Evolutionary conservation across 2,113 vertebrate genomes (phyloP).

Genomic region (Syrrhaptes paradoxus): DNA sequence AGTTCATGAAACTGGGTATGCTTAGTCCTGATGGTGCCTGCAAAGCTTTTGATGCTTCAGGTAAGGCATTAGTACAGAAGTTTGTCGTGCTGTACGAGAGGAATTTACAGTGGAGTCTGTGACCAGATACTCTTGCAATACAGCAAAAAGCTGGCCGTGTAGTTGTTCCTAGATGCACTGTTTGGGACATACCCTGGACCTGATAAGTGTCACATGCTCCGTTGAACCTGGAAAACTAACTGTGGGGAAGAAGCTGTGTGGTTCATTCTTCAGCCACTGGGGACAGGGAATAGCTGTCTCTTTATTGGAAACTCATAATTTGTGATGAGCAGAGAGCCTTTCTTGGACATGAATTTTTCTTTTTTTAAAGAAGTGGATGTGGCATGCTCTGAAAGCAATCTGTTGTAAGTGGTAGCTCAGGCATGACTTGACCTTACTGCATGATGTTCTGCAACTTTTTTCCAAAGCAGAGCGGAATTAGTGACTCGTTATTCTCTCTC

Average conservation of each 20-base stretch:
- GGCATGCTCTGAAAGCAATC: not conserved
- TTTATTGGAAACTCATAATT: not conserved
- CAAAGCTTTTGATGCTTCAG: constrained; percentile 88
- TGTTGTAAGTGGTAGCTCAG: not conserved
- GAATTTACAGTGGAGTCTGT: not conserved
- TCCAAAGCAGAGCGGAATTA: not conserved
- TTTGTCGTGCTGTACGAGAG: not conserved
- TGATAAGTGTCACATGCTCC: not conserved
- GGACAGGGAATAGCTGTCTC: not conserved
- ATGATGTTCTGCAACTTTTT: not conserved
- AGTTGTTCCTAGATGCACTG: not conserved
- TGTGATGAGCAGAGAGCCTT: not conserved
- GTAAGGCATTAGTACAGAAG: constrained; percentile 66
- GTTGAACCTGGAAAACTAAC: not conserved
- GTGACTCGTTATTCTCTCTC: not conserved
- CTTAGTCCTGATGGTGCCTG: constrained; percentile 89
- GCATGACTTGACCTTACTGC: not conserved
- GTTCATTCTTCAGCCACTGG: not conserved
- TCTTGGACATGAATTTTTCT: not conserved
- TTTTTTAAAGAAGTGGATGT: not conserved
- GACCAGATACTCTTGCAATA: not conserved
- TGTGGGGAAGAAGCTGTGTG: not conserved
- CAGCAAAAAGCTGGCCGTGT: not conserved
- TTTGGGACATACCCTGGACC: not conserved
- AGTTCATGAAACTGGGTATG: constrained; percentile 97